A percentile compares a stretch with the other conserved stretches of the same genome.
Evolutionary conservation across 2,113 vertebrate species (phyloP).

Genomic region (Archilochus colubris): DNA sequence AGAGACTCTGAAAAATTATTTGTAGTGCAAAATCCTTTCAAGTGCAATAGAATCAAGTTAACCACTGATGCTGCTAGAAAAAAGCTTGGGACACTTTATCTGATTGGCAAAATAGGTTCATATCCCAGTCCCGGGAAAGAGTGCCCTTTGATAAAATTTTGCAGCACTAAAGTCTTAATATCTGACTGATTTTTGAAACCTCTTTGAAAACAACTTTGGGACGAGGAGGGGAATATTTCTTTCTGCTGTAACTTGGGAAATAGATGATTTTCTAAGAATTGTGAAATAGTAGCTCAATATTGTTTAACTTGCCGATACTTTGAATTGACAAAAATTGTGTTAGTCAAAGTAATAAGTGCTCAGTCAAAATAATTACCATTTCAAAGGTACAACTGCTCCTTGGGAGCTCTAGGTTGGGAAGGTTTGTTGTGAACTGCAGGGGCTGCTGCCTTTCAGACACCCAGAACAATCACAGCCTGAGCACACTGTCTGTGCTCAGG

Average conservation of each 20-base stretch:
- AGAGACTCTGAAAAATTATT: conserved; percentile 73
- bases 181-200: conserved; percentile 63
- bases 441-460: neutral
- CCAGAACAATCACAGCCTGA: neutral
- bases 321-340: conserved; percentile 11
- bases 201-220: conserved; percentile 57
- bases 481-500: neutral
- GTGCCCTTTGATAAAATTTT: conserved; percentile 76
- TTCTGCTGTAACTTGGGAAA: conserved; percentile 11
- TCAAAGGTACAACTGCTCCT: neutral
- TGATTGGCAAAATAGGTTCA: conserved; percentile 74
- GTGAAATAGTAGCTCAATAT: conserved; percentile 8
- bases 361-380: neutral
- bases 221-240: neutral
- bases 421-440: neutral
- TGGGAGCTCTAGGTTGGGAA: neutral
- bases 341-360: neutral
- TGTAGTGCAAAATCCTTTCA: conserved; percentile 68
- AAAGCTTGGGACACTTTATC: conserved; percentile 71
- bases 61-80: conserved; percentile 59
- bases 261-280: neutral
- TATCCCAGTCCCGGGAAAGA: conserved; percentile 66
- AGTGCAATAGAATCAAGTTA: conserved; percentile 71
- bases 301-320: neutral
- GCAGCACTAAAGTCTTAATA: conserved; percentile 69